Evolutionary conservation across 2,113 vertebrate genomes (phyloP), one percentile per base, ranked within the genome.

Genomic region (Rhea pennata): DNA sequence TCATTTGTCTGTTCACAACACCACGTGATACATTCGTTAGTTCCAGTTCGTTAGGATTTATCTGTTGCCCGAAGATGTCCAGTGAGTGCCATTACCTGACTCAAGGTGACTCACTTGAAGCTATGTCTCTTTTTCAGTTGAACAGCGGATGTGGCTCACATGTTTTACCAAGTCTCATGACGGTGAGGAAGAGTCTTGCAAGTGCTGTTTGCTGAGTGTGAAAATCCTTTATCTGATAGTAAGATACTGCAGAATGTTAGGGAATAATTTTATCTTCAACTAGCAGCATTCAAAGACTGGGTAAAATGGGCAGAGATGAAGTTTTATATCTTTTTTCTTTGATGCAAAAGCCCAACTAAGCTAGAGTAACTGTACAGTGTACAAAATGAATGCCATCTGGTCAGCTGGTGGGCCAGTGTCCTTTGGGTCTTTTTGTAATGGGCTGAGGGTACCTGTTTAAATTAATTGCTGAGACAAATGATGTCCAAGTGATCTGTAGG

Each of bases 31-130:
- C 39, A 67, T 84, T 51, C 51, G 77, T 94, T 88, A 81, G 79
- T 88, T 74, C 73, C 78, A 33, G 51, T 21, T 88, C 48, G 20
- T 54, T 86, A 26, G 82, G 62, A 24, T n/a, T 44, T 58, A 77
- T 61, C n/a, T 1, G 50, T 12, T 44, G 26, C 87, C 93, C 70
- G n/a, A n/a, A 88, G 90, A 53, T 81, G 22, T 9, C 46, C 90
- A 64, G 51, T 15, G 82, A 70, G 61, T 21, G 40, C 44, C 26
- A 17, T 82, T 93, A 74, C 64, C 42, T 51, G 67, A 79, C 85
- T 88, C 93, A 92, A 95, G 95, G 92, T 78, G 92, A 91, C 93
- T 79, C 17, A 42, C 70, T 89, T 1, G 2, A 33, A 77, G 77
- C 85, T n/a, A 19, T 23, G 15, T 46, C 82, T 75, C 61, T 79